Conservation (phyloP, 2,888 invertebrate genomes). For the Steinernema scapterisci region DNA sequence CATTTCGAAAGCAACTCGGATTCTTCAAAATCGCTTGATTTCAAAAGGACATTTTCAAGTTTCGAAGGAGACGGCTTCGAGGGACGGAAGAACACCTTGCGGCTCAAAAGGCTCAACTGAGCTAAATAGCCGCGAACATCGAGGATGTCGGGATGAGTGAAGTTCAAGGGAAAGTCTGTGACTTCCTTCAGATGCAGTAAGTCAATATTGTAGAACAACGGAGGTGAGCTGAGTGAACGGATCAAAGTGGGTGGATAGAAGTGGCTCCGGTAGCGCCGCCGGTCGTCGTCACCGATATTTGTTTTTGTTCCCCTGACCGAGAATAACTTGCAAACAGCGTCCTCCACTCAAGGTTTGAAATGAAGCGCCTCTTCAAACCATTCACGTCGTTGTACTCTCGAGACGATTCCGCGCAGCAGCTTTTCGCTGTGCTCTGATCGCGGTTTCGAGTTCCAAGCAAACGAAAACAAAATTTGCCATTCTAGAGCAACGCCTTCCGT, state of each 20-base stretch:
- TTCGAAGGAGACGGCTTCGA: too few relatives aligned
- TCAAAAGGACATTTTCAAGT: too few relatives aligned
- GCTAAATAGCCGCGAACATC: background rate
- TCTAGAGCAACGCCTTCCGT: background rate
- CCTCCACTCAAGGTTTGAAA: constrained; percentile 22
- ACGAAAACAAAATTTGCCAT: background rate
- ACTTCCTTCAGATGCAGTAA: background rate
- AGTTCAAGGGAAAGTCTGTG: background rate
- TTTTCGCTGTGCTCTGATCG: too few relatives aligned
- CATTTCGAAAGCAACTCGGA: too few relatives aligned
- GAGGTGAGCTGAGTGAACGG: background rate
- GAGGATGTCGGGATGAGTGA: background rate
- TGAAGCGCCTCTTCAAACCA: background rate
- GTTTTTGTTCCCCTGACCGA: constrained; percentile 17
- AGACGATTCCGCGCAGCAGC: background rate
- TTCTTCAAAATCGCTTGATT: too few relatives aligned
- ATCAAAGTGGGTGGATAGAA: constrained; percentile 15
- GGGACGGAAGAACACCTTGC: too few relatives aligned
- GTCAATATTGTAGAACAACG: constrained; percentile 27
- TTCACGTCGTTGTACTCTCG: background rate
- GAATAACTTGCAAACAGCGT: constrained; percentile 28
- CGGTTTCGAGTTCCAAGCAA: background rate
- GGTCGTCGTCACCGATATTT: constrained; percentile 22
- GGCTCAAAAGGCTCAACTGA: too few relatives aligned
- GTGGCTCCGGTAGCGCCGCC: constrained; percentile 7